These are phyloP conservation scores for Protula sp. DNA, from an alignment of 2,888 invertebrate genomes.

Conservation along the genomic window DNA sequence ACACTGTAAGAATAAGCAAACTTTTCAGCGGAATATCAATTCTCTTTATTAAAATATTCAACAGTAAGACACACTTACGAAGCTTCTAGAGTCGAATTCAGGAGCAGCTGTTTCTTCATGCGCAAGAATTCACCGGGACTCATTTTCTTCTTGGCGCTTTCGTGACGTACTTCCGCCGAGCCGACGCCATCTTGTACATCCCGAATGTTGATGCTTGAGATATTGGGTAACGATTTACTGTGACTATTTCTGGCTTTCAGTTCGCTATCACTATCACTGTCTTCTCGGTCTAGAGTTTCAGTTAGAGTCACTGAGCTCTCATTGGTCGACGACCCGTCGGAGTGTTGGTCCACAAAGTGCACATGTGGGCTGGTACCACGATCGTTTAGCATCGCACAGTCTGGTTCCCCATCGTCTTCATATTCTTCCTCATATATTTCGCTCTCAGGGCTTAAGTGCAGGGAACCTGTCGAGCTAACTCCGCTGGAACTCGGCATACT, in stretches of 20 bases:
- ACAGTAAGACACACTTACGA: conserved; percentile 43
- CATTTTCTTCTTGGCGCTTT: not conserved
- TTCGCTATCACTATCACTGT: not conserved
- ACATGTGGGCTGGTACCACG: not conserved
- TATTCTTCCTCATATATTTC: conserved; percentile 37
- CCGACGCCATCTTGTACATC: conserved; percentile 42
- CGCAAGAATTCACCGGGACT: conserved; percentile 34
- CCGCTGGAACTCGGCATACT: conserved; percentile 55
- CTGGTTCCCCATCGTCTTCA: not conserved
- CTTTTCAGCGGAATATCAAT: too few relatives aligned
- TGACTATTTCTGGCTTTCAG: not conserved
- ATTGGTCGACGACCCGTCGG: not conserved
- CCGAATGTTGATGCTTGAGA: conserved; percentile 2
- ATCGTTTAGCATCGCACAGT: not conserved
- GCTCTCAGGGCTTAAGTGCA: conserved; percentile 45
- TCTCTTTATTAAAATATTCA: too few relatives aligned
- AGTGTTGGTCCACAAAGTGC: not conserved
- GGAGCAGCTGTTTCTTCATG: conserved; percentile 49
- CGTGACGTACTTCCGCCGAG: conserved; percentile 38
- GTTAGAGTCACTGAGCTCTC: not conserved
- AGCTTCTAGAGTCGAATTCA: conserved; percentile 51
- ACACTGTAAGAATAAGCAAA: too few relatives aligned
- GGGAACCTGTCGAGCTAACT: conserved; percentile 54
- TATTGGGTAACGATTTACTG: not conserved
- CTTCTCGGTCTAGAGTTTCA: not conserved